Conservation (phyloP, 2,113 vertebrate genomes). For the Malaclemys terrapin region DNA sequence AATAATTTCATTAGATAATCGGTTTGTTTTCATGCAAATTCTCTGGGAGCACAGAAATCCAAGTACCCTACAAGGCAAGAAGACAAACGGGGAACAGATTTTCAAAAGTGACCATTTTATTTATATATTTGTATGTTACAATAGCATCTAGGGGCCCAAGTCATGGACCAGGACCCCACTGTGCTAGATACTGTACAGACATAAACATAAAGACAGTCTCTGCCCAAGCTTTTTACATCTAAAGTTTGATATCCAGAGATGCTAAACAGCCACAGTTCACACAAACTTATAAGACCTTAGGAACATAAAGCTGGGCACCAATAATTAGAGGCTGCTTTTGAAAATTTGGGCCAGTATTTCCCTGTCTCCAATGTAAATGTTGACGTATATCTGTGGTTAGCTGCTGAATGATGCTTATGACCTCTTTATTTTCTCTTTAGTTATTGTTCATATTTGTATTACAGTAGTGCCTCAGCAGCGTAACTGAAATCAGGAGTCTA, state of each 20-base stretch:
- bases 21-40: too few relatives aligned
- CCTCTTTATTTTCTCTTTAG: not conserved
- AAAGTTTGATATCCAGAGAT: not conserved
- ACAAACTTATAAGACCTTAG: not conserved
- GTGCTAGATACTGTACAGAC: not conserved
- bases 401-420: not conserved
- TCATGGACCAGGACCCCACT: not conserved
- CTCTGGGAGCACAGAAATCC: too few relatives aligned
- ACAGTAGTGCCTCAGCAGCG: not conserved
- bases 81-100: not conserved
- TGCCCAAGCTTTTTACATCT: not conserved
- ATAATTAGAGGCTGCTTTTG: not conserved
- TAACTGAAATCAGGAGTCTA: not conserved
- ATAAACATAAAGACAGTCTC: not conserved
- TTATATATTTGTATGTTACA: too few relatives aligned
- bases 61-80: not conserved
- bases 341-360: not conserved
- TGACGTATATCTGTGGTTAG: not conserved
- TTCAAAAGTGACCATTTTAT: not conserved
- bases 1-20: not conserved
- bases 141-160: not conserved
- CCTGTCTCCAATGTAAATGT: not conserved
- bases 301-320: not conserved
- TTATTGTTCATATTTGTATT: accelerated
- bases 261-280: not conserved